These are phyloP conservation scores for Scaptomyza tumidula DNA, from an alignment of 2,888 invertebrate genomes.

Conservation along the genomic window DNA sequence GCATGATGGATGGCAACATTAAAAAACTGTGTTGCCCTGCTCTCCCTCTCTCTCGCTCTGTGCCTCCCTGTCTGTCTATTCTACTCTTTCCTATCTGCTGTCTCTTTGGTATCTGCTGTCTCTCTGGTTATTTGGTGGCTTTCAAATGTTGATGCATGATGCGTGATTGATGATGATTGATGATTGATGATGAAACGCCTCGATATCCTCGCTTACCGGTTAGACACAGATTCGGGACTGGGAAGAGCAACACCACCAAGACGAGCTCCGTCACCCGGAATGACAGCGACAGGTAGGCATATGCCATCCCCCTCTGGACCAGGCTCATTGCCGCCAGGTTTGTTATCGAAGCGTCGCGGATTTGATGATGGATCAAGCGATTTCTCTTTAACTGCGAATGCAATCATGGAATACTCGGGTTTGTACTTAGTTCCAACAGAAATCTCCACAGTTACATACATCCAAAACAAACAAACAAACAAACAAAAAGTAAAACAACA, in stretches of 20 bases:
- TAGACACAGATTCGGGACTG: conserved; percentile 93
- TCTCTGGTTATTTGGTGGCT: conserved; percentile 38
- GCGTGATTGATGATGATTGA: conserved; percentile 53
- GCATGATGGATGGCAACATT: conserved; percentile 57
- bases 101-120: conserved; percentile 23
- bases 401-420: conserved; percentile 95
- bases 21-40: conserved; percentile 29
- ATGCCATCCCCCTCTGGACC: conserved; percentile 94
- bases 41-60: neutral
- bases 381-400: conserved; percentile 92
- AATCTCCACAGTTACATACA: conserved; percentile 46
- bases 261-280: conserved; percentile 93
- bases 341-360: conserved; percentile 89
- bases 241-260: conserved; percentile 94
- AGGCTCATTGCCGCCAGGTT: conserved; percentile 91
- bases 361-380: conserved; percentile 93
- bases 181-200: conserved; percentile 54
- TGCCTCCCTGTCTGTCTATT: conserved; percentile 6
- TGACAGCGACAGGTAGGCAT: conserved; percentile 89
- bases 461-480: conserved; percentile 30
- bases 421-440: conserved; percentile 82
- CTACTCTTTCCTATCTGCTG: conserved; percentile 20
- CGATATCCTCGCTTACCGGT: conserved; percentile 68
- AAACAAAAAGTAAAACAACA: conserved; percentile 25
- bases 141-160: conserved; percentile 37